Evolutionary conservation across 2,888 invertebrate genomes (phyloP), one percentile per base, ranked within the genome.

Genomic region (Prionchulus punctatus): DNA sequence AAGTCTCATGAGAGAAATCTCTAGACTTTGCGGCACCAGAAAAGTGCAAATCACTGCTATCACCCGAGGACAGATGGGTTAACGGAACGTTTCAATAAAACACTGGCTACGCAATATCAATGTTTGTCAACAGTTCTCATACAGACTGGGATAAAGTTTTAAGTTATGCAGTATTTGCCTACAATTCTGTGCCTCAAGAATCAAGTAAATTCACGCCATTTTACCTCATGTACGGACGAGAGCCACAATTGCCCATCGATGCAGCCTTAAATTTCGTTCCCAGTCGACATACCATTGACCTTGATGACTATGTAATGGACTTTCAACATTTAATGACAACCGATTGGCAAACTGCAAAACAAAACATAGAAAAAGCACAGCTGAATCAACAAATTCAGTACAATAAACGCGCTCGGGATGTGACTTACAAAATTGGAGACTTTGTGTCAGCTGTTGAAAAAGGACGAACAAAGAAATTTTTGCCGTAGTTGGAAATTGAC

Each of bases 361-460:
- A 45, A n/a, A 45, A 45, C 23, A 45, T 45, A n/a, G 23, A 45
- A 45, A 45, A n/a, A n/a, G 45, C 45, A 12, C 45, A n/a, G n/a
- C n/a, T n/a, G n/a, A n/a, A n/a, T n/a, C n/a, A n/a, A n/a, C n/a
- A n/a, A n/a, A n/a, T n/a, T n/a, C n/a, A n/a, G n/a, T n/a, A n/a
- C n/a, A n/a, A n/a, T n/a, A n/a, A n/a, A n/a, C n/a, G n/a, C n/a
- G n/a, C n/a, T n/a, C n/a, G n/a, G n/a, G n/a, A n/a, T n/a, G n/a
- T n/a, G n/a, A n/a, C n/a, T n/a, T n/a, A n/a, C n/a, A n/a, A n/a
- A n/a, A n/a, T n/a, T n/a, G n/a, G n/a, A n/a, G n/a, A n/a, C n/a
- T n/a, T n/a, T n/a, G n/a, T n/a, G n/a, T n/a, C n/a, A n/a, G n/a
- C n/a, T n/a, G n/a, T n/a, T n/a, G n/a, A n/a, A n/a, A n/a, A n/a